Base-by-base conservation (phyloP, 2,113 vertebrate genomes). In the Ancistrus triradiatus region DNA sequence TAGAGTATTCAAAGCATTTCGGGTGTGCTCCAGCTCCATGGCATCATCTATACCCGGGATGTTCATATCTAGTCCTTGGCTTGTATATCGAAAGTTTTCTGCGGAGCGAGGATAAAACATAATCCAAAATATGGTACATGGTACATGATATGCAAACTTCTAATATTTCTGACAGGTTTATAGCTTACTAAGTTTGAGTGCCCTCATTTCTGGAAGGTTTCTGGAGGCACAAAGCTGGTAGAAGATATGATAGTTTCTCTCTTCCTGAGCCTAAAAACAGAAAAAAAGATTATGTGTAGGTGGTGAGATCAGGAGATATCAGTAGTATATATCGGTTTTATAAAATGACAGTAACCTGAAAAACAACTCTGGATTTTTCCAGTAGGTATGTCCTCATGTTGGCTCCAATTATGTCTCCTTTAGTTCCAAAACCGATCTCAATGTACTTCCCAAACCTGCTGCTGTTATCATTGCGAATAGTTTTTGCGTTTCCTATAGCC, bases 381-480 rank as follows among this genome's bases (percentile, higher is more conserved):
- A 91, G 59, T 22, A 91, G 77, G 52, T 88, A 90, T 1, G 88
- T 91, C 76, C 83, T 90, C 88, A 91, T 84, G 66, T 86, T 85
- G 2, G 87, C 89, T 3, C 85, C 86, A 0, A 86, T 84, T 60
- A 91, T 86, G 35, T 64, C 84, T 6, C 86, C 79, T 2, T 73
- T 76, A 9, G 53, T 73, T 49, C 81, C 88, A 65, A 91, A 92
- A 52, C 84, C 77, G 0, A 90, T 89, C 71, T 90, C 85, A 0
- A 89, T 88, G 71, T 91, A 91, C 75, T 91, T 92, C 46, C 90
- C 90, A 61, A 91, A 92, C 38, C 84, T 69, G 66, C 89, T 93
- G 21, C 88, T 91, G 83, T 91, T 91, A 81, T 90, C 89, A 9
- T 91, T 91, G 18, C 88, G 79, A 15, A 74, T 86, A 3, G 88